Evolutionary conservation across 2,797 vertebrate species (phyloP).

Genomic region (Moxostoma hubbsi): DNA sequence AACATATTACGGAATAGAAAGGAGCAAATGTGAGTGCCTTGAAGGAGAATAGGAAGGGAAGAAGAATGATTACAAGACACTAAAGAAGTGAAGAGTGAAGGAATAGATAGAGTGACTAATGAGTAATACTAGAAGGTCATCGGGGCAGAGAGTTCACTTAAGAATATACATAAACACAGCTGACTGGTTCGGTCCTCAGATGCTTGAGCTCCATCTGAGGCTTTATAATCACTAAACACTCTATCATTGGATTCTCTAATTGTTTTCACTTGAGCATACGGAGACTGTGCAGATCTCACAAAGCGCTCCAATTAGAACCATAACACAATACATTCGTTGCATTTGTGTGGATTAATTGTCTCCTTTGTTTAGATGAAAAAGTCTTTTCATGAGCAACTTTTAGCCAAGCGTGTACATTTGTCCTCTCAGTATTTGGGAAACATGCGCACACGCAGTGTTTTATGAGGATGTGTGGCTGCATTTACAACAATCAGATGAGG

Average conservation of each 20-base stretch:
- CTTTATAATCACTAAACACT: conserved; percentile 10
- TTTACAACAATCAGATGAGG: conserved; percentile 37
- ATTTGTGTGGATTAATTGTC: conserved; percentile 30
- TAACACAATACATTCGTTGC: background rate
- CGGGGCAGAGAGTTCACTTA: conserved; percentile 13
- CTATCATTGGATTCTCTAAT: conserved; percentile 10
- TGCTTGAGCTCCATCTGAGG: background rate
- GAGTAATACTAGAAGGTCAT: conserved; percentile 39
- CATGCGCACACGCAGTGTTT: background rate
- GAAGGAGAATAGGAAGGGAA: background rate
- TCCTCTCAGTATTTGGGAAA: conserved; percentile 15
- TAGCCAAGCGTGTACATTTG: conserved; percentile 9
- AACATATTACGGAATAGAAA: background rate
- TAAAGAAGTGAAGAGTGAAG: conserved; percentile 3
- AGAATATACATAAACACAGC: conserved; percentile 29
- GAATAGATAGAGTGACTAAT: conserved; percentile 15
- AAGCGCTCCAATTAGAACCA: no score
- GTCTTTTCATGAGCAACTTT: background rate
- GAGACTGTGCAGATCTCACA: background rate
- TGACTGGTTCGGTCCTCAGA: conserved; percentile 7
- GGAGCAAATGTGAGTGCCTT: background rate
- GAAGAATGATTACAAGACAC: conserved; percentile 8
- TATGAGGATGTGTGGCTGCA: conserved; percentile 31
- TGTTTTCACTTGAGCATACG: background rate
- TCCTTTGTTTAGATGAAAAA: background rate